Conservation (phyloP, 2,113 vertebrate species). For the Rattus rattus region DNA sequence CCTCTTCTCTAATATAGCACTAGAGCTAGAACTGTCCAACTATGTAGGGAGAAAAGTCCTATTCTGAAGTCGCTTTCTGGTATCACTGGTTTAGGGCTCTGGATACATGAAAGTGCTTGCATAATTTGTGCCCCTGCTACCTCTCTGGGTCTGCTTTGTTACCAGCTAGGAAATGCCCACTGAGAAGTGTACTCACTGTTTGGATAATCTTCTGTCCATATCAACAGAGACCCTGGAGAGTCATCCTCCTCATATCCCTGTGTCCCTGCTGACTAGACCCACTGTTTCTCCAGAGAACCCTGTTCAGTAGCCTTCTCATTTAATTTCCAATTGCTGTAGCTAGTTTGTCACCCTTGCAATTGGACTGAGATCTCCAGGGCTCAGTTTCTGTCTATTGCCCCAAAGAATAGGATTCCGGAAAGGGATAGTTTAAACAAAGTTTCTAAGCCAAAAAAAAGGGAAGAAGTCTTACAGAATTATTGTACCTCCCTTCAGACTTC, state of each 20-base stretch:
- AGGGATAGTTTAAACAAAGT: conserved; percentile 14
- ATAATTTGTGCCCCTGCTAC: background rate
- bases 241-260: background rate
- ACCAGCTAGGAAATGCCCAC: background rate
- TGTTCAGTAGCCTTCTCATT: conserved; percentile 14
- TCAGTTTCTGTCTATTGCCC: conserved; percentile 40
- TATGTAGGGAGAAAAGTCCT: background rate
- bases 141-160: background rate
- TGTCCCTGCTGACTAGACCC: background rate
- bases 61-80: background rate
- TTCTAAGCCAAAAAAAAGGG: background rate
- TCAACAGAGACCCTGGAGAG: background rate
- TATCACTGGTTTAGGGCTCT: background rate
- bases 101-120: background rate
- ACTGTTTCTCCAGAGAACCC: background rate
- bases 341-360: background rate
- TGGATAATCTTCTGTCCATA: background rate
- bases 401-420: background rate
- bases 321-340: background rate
- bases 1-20: background rate
- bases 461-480: background rate
- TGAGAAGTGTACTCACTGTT: background rate
- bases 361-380: background rate
- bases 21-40: background rate
- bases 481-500: background rate